Evolutionary conservation across 2,888 invertebrate genomes (phyloP).

Genomic region (Podotricha telesiphe): DNA sequence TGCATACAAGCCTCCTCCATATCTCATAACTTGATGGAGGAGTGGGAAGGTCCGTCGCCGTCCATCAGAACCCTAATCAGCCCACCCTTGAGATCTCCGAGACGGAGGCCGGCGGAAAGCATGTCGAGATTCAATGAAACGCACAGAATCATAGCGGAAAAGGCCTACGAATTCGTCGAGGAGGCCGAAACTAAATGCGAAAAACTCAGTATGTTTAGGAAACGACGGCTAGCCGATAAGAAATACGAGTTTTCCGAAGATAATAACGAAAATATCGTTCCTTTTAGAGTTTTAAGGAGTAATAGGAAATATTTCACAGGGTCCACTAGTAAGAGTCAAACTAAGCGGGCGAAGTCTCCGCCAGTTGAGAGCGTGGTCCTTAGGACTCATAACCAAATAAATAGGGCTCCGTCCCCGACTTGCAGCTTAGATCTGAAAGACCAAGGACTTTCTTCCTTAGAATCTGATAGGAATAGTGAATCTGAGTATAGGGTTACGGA

Average conservation of each 20-base stretch:
- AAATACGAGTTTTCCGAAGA: conserved; percentile 96
- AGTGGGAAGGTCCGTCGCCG: conserved; percentile 80
- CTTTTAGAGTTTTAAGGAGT: conserved; percentile 85
- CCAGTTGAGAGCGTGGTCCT: conserved; percentile 73
- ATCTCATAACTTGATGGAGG: conserved; percentile 77
- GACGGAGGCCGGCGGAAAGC: conserved; percentile 77
- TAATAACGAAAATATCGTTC: conserved; percentile 86
- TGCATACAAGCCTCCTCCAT: conserved; percentile 77
- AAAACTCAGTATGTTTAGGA: conserved; percentile 93
- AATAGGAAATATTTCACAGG: conserved; percentile 80
- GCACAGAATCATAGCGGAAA: conserved; percentile 85
- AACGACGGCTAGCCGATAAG: conserved; percentile 93
- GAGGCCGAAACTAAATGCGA: conserved; percentile 92
- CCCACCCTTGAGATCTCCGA: conserved; percentile 74
- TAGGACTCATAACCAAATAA: conserved; percentile 77
- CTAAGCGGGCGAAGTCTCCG: conserved; percentile 72
- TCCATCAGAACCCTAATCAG: conserved; percentile 78
- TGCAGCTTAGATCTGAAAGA: conserved; percentile 61
- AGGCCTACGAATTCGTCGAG: conserved; percentile 93
- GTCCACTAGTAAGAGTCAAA: conserved; percentile 61
- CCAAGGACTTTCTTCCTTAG: conserved; percentile 56
- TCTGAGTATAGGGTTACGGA: conserved; percentile 78
- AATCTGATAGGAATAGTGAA: conserved; percentile 74
- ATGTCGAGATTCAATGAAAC: conserved; percentile 81
- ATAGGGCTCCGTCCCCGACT: conserved; percentile 65